These are phyloP conservation scores for Cheilosia variabilis DNA, from an alignment of 2,888 invertebrate species.

Conservation along the genomic window DNA sequence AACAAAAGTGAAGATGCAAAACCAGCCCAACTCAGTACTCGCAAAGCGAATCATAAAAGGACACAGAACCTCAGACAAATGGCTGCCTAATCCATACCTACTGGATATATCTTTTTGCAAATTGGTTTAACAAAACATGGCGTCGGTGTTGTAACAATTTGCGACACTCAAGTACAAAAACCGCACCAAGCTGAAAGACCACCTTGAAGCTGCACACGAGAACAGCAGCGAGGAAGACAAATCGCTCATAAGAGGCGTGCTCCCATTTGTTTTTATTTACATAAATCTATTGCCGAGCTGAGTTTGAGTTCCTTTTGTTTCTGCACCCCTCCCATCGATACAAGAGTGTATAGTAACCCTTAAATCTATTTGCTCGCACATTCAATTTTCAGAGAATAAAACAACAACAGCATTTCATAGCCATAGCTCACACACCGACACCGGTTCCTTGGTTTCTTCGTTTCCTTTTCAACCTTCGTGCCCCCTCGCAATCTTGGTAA, in stretches of 20 bases:
- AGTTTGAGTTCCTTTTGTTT: not conserved
- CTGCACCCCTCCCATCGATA: not conserved
- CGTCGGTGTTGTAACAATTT: too few species aligned
- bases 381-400: not conserved
- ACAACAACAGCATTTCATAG: not conserved
- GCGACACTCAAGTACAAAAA: too few species aligned
- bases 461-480: conserved; percentile 28
- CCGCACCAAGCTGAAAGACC: too few species aligned
- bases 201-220: too few species aligned
- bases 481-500: conserved; percentile 52
- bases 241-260: not conserved
- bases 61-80: too few species aligned
- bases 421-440: conserved; percentile 34
- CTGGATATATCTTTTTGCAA: too few species aligned
- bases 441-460: conserved; percentile 19
- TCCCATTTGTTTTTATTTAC: not conserved
- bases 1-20: too few species aligned
- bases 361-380: conserved; percentile 30
- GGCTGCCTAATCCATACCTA: too few species aligned
- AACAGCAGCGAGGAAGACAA: not conserved
- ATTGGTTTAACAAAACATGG: too few species aligned
- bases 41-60: too few species aligned
- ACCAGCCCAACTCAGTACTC: too few species aligned
- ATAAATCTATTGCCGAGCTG: conserved; percentile 1
- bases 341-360: conserved; percentile 9